phyloP scores from a whole-genome alignment of 2,113 vertebrate species.

The Psittacus erithacus region DNA sequence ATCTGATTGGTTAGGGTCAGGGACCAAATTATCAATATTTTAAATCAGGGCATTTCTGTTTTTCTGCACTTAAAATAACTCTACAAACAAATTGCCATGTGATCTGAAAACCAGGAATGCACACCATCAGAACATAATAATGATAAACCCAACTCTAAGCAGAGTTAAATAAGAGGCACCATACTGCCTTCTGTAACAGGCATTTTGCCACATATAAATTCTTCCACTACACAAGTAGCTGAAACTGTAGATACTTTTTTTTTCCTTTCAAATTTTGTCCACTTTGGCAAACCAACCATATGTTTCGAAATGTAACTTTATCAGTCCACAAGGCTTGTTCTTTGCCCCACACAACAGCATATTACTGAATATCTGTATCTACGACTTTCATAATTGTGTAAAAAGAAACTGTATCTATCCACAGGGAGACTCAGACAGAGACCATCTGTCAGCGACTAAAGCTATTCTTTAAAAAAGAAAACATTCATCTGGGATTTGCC shows the following conservation, averaged over 20 bases:
- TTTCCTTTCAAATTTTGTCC: constrained; percentile 64
- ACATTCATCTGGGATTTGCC: constrained; percentile 82
- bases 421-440: constrained; percentile 78
- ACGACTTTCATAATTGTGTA: constrained; percentile 84
- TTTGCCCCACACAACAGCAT: constrained; percentile 75
- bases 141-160: not conserved
- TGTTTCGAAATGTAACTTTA: constrained; percentile 81
- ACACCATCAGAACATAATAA: not conserved
- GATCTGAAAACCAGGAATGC: constrained; percentile 28
- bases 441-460: constrained; percentile 82
- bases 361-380: constrained; percentile 80
- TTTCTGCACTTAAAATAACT: not conserved
- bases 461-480: constrained; percentile 77
- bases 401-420: constrained; percentile 82
- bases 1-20: not conserved
- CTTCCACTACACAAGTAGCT: constrained; percentile 32
- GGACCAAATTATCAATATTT: constrained; percentile 24
- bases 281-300: constrained; percentile 78
- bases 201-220: not conserved
- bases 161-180: not conserved
- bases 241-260: constrained; percentile 47
- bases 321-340: constrained; percentile 70
- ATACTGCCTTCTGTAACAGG: not conserved
- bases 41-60: not conserved
- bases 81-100: not conserved